Evolutionary conservation across 92 coral and sea anemone genomes (phyloP).

Genomic region (Diadumene lineata): DNA sequence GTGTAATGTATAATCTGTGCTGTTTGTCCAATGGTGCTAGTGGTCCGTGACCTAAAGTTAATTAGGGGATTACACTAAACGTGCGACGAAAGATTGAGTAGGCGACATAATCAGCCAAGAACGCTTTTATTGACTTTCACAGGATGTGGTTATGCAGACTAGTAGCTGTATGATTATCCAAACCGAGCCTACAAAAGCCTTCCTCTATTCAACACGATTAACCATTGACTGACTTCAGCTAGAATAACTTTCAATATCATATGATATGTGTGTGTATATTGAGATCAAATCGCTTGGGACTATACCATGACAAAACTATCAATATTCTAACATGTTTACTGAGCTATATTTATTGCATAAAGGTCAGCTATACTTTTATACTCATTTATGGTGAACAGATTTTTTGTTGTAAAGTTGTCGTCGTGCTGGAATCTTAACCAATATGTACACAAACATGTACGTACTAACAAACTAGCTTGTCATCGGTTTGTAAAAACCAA

Average conservation of each 20-base stretch:
- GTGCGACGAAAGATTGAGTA: constrained; percentile 54
- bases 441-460: constrained; percentile 29
- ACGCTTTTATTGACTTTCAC: constrained; percentile 54
- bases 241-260: background rate
- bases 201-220: constrained; percentile 8
- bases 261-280: background rate
- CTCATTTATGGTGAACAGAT: too few species aligned
- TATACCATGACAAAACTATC: constrained; percentile 15
- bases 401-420: too few species aligned
- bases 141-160: constrained; percentile 63
- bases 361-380: too few species aligned
- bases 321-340: constrained; percentile 30
- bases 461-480: constrained; percentile 6
- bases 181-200: background rate
- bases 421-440: constrained; percentile 29
- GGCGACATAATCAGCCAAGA: constrained; percentile 55
- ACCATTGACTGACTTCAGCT: background rate
- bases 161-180: background rate
- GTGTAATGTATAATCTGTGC: constrained; percentile 11
- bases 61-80: constrained; percentile 75
- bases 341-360: constrained; percentile 23
- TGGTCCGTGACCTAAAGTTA: constrained; percentile 85
- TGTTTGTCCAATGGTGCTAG: constrained; percentile 31
- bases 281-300: constrained; percentile 9
- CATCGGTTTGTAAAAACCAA: constrained; percentile 14